phyloP scores from a whole-genome alignment of 1,140 invertebrate species.

The Palaemon carinicauda region DNA sequence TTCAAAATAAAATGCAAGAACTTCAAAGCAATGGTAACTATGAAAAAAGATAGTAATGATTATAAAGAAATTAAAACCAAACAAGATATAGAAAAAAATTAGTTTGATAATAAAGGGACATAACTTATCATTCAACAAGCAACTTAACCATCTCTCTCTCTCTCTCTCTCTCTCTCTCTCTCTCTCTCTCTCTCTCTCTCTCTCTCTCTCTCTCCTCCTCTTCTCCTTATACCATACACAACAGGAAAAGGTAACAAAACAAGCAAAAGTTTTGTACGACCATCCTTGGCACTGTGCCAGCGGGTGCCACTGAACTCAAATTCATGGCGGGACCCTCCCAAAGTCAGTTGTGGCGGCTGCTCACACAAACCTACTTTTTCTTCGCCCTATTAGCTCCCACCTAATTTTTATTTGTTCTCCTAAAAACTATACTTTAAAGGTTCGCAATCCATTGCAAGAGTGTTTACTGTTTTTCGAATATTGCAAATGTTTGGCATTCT shows the following conservation, averaged over 20 bases:
- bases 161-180: too few species aligned
- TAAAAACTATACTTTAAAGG: neutral
- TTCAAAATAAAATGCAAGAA: too few species aligned
- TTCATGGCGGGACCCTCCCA: conserved; percentile 30
- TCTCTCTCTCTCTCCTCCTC: neutral
- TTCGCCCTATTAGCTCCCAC: too few species aligned
- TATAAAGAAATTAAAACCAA: too few species aligned
- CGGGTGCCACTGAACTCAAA: conserved; percentile 47
- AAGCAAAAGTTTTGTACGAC: conserved; percentile 42
- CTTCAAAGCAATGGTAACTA: too few species aligned
- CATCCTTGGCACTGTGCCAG: conserved; percentile 29
- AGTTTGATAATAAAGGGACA: too few species aligned
- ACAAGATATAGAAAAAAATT: too few species aligned
- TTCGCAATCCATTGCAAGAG: neutral
- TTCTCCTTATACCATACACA: neutral
- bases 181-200: too few species aligned
- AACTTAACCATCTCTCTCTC: too few species aligned
- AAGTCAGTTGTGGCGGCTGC: conserved; percentile 7
- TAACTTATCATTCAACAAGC: too few species aligned
- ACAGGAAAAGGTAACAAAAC: conserved; percentile 8
- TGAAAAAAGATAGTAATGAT: too few species aligned
- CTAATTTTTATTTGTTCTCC: neutral
- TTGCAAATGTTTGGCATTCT: too few species aligned
- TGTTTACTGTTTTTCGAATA: neutral
- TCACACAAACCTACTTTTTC: neutral